Evolutionary conservation across 2,797 vertebrate genomes (phyloP), one percentile per base, ranked within the genome.

Genomic region (Lindbergichthys nudifrons): DNA sequence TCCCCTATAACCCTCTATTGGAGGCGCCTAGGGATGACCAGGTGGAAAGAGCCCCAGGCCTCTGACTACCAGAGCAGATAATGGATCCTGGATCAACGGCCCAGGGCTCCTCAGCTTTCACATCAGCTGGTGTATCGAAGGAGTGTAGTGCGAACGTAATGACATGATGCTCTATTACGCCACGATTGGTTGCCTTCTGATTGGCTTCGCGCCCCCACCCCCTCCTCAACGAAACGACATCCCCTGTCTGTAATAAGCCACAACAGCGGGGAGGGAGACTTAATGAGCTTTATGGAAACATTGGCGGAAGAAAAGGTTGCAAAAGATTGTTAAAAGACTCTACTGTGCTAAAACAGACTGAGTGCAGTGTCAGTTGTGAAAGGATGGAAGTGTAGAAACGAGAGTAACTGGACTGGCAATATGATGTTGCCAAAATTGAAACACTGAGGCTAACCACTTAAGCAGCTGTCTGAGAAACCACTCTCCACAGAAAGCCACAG

Each of bases 121-220:
- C 61, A 72, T 36, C 87, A 59, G 88, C 82, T 62, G 67, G 30
- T 10, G 19, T 92, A 94, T 94, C 90, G 92, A 94, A 73, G 69
- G 48, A 70, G 68, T 65, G 77, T 69, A 79, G 89, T 43, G 82
- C 51, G 77, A 83, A 77, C 74, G 57, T 84, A 80, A 80, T 50
- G 65, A 92, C 90, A 93, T 88, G 89, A 93, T 90, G 86, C 88
- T 88, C 82, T 81, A 90, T 94, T 94, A 93, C 90, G 80, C 83
- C 73, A 65, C 57, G 12, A 94, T 93, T 90, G 94, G 94, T 95
- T 85, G 82, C 79, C 62, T 83, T 89, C 73, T 92, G 93, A 92
- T 94, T 82, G 73, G 82, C 80, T 65, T 47, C 51, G 26, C n/a
- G 1, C 47, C 57, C 73, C 64, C 32, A 4, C 23, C 56, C 46